Evolutionary conservation across 2,113 vertebrate species (phyloP).

Genomic region (western clawed frog (Xenopus tropicalis)): DNA sequence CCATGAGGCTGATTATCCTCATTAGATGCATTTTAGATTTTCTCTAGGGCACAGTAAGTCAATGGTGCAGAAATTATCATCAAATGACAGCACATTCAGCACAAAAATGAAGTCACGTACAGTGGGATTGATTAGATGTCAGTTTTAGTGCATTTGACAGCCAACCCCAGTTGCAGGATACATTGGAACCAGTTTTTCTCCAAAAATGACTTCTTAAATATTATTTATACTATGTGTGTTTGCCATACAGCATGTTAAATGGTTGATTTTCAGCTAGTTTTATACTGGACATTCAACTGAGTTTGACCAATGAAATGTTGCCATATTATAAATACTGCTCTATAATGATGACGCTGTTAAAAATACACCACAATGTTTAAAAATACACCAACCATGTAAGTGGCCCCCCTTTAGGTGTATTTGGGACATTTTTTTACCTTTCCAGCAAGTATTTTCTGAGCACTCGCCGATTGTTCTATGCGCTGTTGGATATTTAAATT

Average conservation of each 20-base stretch:
- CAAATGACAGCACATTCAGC: constrained; percentile 5
- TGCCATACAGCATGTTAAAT: background rate
- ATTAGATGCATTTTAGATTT: constrained; percentile 9
- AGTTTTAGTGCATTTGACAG: background rate
- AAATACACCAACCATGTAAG: too few species aligned
- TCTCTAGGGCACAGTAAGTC: background rate
- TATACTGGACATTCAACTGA: background rate
- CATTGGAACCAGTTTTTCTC: background rate
- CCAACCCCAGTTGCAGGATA: background rate
- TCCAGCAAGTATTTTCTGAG: too few species aligned
- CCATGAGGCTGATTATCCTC: constrained; percentile 17
- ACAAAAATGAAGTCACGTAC: background rate
- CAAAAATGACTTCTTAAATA: background rate
- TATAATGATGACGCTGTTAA: too few species aligned
- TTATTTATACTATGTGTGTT: background rate
- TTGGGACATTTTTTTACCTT: too few species aligned
- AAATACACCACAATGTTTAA: too few species aligned
- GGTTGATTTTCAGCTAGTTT: background rate
- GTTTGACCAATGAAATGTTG: background rate
- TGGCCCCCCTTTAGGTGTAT: too few species aligned
- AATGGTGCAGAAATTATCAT: background rate
- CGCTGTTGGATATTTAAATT: too few species aligned
- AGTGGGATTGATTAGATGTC: constrained; percentile 9
- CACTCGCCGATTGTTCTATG: too few species aligned
- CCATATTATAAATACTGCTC: too few species aligned